Base-by-base conservation (phyloP, 2,113 vertebrate species). In the Ornithorhynchus anatinus region DNA sequence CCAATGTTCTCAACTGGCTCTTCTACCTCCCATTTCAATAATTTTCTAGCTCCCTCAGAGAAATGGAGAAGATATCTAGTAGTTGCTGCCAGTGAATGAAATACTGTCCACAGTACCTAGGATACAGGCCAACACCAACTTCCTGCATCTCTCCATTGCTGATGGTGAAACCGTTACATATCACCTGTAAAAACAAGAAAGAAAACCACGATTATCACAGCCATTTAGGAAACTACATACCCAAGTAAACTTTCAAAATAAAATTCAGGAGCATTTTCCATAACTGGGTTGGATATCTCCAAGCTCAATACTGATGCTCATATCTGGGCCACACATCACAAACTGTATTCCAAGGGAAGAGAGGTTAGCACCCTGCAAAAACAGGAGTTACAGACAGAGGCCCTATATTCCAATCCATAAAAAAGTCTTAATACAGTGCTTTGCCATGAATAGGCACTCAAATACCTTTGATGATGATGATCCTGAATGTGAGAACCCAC, bases 131-230 rank as follows among this genome's bases (percentile, higher is more conserved):
- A 77, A 98, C 96, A 80, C 95, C 97, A 74, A 96, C 90, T 90
- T 96, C 96, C 87, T 96, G 96, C 91, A 98, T 94, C 91, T 99
- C 98, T 19, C 93, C 95, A n/a, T 98, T 95, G 84, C 97, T 96
- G 91, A 99, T 94, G 86, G 95, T 96, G 89, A 99, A 99, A 85
- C 96, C 96, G 90, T 99, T 99, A 89, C 96, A 97, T 40, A 94
- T 96, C 87, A 99, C 92, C 98, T 99, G 93, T 84, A 36, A 87
- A 92, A 92, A 91, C 79, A 92, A 90, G 67, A 32, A 37, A 17
- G 64, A 81, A 87, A 57, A 56, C 54, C 75, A 81, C 60, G 52
- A 78, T 91, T 79, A 89, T 77, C 39, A 74, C 54, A 79, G 74
- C 39, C 29, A 54, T 68, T 82, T 71, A 44, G 52, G 69, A 84